Percentiles rank a stretch among this genome's conserved stretches.
Evolutionary conservation across 1,140 invertebrate species (phyloP).

Genomic region (Brachionus plicatilis): DNA sequence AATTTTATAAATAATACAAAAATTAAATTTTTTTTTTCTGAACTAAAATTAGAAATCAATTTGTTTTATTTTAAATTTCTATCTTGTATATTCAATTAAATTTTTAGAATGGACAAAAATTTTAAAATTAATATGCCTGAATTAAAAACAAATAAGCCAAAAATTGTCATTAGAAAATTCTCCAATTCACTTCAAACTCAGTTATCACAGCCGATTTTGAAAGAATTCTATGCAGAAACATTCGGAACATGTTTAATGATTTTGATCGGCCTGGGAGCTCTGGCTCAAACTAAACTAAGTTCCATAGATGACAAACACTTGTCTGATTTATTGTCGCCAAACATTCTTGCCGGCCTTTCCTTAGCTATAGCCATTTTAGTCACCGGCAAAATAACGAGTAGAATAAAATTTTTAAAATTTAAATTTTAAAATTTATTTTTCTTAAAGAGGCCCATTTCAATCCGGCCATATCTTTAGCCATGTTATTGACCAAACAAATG

Average conservation of each 20-base stretch:
- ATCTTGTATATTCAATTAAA: neutral
- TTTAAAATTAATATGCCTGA: neutral
- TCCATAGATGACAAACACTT: neutral
- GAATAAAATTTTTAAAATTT: no score
- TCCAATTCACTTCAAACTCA: neutral
- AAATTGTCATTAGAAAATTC: neutral
- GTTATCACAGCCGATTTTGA: neutral
- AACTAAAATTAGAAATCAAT: no score
- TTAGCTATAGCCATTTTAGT: neutral
- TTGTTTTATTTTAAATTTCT: neutral
- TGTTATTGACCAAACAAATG: conserved; percentile 45
- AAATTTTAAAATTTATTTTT: neutral
- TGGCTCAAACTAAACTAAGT: neutral
- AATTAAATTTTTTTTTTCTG: no score
- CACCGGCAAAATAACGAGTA: neutral
- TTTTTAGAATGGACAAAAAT: neutral
- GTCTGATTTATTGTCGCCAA: neutral
- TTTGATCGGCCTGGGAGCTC: neutral
- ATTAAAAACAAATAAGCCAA: neutral
- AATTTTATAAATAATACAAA: no score
- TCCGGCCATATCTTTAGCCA: conserved; percentile 42
- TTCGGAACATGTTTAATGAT: conserved; percentile 19
- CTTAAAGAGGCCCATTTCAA: conserved; percentile 8
- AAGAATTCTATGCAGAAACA: conserved; percentile 2
- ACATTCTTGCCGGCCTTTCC: neutral